Percentiles rank a stretch among this genome's conserved stretches.
Conservation (phyloP, 2,113 vertebrate species). For the Caloenas nicobarica region DNA sequence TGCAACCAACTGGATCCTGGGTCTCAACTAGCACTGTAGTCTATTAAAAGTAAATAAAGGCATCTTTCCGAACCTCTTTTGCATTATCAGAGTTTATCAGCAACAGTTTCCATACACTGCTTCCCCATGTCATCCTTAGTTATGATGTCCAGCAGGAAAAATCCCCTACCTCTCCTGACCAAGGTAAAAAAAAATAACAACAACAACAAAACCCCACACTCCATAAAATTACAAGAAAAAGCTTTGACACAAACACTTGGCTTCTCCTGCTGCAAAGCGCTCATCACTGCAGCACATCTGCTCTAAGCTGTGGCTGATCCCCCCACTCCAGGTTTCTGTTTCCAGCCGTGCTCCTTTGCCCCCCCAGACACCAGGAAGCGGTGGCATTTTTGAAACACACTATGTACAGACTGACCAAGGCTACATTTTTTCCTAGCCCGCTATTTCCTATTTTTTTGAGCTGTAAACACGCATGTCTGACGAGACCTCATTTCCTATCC, state of each 20-base stretch:
- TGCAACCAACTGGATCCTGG: neutral
- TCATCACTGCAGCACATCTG: neutral
- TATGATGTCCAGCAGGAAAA: neutral
- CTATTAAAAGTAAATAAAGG: neutral
- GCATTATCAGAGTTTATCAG: neutral
- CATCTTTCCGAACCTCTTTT: neutral
- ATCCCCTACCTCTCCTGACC: neutral
- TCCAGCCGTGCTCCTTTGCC: neutral
- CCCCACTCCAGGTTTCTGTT: neutral
- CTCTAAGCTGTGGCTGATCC: neutral
- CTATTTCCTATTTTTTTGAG: neutral
- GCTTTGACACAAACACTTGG: neutral
- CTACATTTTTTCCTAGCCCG: neutral
- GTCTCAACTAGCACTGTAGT: neutral
- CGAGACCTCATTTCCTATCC: neutral
- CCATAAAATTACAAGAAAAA: neutral
- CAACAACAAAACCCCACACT: too few relatives aligned
- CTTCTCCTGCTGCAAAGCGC: neutral
- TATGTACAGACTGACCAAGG: neutral
- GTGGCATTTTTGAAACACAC: neutral
- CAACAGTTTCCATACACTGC: fast-evolving
- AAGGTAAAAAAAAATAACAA: neutral
- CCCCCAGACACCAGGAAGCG: neutral
- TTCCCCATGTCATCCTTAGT: neutral
- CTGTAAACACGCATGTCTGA: neutral